phyloP scores from a whole-genome alignment of 2,888 invertebrate species.

The Drosophila engyochracea region DNA sequence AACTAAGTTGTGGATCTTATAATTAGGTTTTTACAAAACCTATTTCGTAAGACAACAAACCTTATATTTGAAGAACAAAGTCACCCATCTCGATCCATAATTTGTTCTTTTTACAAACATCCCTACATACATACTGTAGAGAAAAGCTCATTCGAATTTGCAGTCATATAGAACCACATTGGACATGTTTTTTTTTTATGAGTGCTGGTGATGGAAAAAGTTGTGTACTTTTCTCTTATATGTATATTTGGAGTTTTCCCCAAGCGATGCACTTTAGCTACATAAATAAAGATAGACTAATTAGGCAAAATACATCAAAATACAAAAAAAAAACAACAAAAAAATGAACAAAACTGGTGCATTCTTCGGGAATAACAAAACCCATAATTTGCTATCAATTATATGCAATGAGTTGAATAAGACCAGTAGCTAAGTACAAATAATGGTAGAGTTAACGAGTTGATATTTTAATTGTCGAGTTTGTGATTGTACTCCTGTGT shows the following conservation, averaged over 20 bases:
- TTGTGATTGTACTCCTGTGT: constrained; percentile 41
- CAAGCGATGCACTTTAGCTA: constrained; percentile 36
- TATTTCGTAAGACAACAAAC: background rate
- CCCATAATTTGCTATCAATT: constrained; percentile 22
- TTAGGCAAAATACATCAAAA: constrained; percentile 12
- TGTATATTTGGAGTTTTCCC: constrained; percentile 23
- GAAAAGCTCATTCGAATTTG: background rate
- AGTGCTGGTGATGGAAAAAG: constrained; percentile 35
- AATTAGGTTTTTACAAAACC: background rate
- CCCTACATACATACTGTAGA: background rate
- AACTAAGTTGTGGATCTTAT: background rate
- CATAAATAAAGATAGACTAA: constrained; percentile 10
- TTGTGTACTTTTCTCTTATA: constrained; percentile 14
- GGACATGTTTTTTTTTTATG: background rate
- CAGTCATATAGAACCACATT: background rate
- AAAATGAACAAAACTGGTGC: constrained; percentile 17
- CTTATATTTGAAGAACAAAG: background rate
- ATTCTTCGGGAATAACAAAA: constrained; percentile 35
- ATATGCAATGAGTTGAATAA: constrained; percentile 33
- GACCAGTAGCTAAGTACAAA: constrained; percentile 33
- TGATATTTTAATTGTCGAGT: constrained; percentile 35
- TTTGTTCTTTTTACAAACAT: background rate
- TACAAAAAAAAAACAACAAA: background rate
- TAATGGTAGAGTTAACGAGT: constrained; percentile 45
- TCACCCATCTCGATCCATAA: background rate